Evolutionary conservation across 2,797 vertebrate genomes (phyloP), one percentile per base, ranked within the genome.

Genomic region (Sus cebifrons): DNA sequence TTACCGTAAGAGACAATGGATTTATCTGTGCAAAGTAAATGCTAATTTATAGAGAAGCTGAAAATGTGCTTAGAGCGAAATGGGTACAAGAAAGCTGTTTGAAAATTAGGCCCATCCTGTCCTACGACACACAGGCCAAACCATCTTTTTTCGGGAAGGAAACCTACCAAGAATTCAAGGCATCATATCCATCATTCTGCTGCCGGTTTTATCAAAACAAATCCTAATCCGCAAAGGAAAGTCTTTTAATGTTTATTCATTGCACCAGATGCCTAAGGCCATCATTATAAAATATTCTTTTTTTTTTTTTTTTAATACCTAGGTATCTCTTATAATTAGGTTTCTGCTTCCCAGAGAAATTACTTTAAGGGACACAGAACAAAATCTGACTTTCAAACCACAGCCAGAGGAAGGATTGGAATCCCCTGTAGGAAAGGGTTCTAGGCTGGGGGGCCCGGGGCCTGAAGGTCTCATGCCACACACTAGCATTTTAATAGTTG

Each of bases 21-120:
- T 94, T 97, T 36, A 58, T 14, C 75, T 88, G 95, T 89, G 84
- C 49, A 95, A 97, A 95, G 96, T 95, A 97, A 96, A 95, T 96
- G 92, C 81, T 95, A 81, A 36, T 96, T 96, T 98, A 89, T 81
- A 93, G 81, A 86, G 91, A 90, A 54, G 56, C 23, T 88, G 89
- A 8, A 95, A 90, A 74, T 94, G 65, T 78, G 78, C 91, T 88
- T 65, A 27, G 36, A 86, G 27, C 86, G 7, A 29, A 70, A 36
- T 20, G 5, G 16, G 78, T 44, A 68, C 13, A 96, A 54, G 91
- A 97, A 95, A 83, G 27, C 27, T 82, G 65, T 79, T 49, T 92
- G 23, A 96, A 97, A 97, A 60, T 62, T 75, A 83, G 83, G 85
- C 3, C 6, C 11, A 21, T n/a, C 7, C 3, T n/a, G n/a, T 79